Evolutionary conservation across 2,113 vertebrate species (phyloP), one percentile per base, ranked within the genome.

Genomic region (Mus pahari): DNA sequence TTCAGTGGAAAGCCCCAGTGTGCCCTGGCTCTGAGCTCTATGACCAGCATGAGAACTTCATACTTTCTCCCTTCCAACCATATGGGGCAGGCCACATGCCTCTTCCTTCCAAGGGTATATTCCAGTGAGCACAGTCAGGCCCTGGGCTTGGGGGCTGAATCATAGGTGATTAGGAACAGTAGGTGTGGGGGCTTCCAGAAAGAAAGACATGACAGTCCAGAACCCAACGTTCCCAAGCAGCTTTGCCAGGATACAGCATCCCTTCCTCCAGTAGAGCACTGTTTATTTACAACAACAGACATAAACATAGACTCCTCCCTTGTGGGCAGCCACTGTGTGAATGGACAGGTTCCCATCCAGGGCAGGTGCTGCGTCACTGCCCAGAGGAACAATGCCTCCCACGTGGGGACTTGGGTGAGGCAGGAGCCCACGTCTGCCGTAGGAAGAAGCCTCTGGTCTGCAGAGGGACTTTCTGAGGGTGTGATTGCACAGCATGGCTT

Each of bases 321-420:
- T 36, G 28, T 84, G 12, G 6, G 83, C 33, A 79, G 83, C n/a
- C 1, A 26, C 86, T 3, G 11, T 26, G 11, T 60, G 48, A 92
- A 91, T 24, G 58, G 2, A 50, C 22, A 58, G 87, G 92, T 82
- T 94, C 86, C 83, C 88, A 20, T 92, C 68, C 39, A 87, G 96
- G 91, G 68, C 89, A 91, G 93, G 79, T 83, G 90, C 48, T 86
- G 87, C 66, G 71, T 97, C 96, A 96, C 75, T 95, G 50, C 75
- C 89, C 75, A 62, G 81, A 93, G 83, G 90, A 96, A 98, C 97
- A 97, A 60, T 74, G 89, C 0, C 12, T 92, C 50, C 94, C 90
- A 79, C 14, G 16, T 28, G 73, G 82, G 73, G 78, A 62, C 58
- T 28, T 45, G 53, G 55, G 87, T 11, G 3, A n/a, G 62, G 55